Conservation (phyloP, 37 sponge, comb jelly and placozoan genomes). For the Oopsacas minuta region DNA sequence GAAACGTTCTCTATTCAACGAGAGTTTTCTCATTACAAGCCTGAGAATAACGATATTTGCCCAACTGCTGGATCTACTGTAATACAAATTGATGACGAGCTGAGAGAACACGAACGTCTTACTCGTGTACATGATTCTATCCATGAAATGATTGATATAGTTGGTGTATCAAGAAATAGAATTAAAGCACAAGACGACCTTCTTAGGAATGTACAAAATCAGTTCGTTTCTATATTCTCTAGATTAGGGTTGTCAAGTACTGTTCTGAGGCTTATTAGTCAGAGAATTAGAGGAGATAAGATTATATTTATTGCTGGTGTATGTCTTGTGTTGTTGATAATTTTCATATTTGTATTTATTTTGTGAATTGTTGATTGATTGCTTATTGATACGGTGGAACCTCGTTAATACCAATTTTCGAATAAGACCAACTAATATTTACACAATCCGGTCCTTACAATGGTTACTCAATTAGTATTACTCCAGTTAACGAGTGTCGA, state of each 20-base stretch:
- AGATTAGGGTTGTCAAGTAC: neutral
- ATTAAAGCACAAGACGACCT: neutral
- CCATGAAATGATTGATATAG: neutral
- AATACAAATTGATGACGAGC: neutral
- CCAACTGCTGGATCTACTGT: neutral
- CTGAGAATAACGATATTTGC: neutral
- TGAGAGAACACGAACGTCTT: neutral
- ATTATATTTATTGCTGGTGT: constrained; percentile 12
- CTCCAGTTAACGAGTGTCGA: no score
- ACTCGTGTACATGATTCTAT: neutral
- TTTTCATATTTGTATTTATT: neutral
- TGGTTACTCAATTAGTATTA: no score
- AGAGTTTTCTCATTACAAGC: neutral
- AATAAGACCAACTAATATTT: no score
- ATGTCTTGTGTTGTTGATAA: neutral
- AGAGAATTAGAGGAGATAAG: neutral
- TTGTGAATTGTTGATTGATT: neutral
- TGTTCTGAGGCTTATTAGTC: neutral
- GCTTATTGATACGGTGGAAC: no score
- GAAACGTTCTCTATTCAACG: neutral
- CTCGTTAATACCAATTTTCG: no score
- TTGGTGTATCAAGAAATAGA: neutral
- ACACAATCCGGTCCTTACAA: no score
- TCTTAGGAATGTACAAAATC: neutral
- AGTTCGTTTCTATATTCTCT: neutral